Evolutionary conservation across 2,797 vertebrate genomes (phyloP).

Genomic region (Chelon labrosus): DNA sequence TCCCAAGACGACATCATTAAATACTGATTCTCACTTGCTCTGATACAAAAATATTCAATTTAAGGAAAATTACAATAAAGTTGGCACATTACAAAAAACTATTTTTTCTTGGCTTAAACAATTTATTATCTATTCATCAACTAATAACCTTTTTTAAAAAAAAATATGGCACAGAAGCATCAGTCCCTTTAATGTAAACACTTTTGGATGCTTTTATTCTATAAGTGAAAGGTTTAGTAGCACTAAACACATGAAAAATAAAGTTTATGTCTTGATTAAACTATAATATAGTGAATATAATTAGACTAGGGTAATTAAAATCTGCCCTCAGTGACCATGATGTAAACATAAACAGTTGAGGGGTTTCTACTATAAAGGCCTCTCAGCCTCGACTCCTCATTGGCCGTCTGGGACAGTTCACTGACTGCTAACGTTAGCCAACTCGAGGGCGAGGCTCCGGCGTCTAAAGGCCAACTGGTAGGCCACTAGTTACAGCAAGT

Average conservation of each 20-base stretch:
- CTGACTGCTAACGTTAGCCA: constrained; percentile 73
- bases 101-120: no score
- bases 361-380: constrained; percentile 55
- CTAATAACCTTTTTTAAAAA: no score
- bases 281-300: not conserved
- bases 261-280: not conserved
- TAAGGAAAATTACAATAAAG: no score
- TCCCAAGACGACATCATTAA: no score
- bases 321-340: not conserved
- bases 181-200: not conserved
- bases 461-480: constrained; percentile 71
- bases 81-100: no score
- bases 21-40: no score
- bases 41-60: no score
- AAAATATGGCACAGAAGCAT: no score
- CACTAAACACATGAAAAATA: not conserved
- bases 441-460: constrained; percentile 82
- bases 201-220: not conserved
- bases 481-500: constrained; percentile 60
- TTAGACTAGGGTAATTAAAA: not conserved
- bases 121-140: no score
- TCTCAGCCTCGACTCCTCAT: constrained; percentile 74
- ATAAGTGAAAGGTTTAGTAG: not conserved
- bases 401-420: constrained; percentile 69
- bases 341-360: not conserved